These are phyloP conservation scores for Colaptes auratus DNA, from an alignment of 2,113 vertebrate species.

Conservation along the genomic window DNA sequence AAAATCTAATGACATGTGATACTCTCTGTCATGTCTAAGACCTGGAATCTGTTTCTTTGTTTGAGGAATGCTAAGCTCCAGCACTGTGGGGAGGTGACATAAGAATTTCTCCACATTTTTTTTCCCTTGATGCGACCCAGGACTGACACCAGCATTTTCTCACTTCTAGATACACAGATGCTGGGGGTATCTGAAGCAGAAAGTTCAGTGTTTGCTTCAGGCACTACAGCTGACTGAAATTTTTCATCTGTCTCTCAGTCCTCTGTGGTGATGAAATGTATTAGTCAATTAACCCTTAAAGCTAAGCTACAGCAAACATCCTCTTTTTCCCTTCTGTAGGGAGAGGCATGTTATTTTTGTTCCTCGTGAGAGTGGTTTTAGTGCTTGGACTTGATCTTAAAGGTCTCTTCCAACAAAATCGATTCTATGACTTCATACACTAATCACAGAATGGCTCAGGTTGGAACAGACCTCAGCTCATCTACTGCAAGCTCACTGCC, in stretches of 20 bases:
- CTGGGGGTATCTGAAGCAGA: slow-evolving; percentile 41
- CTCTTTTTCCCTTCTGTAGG: not conserved
- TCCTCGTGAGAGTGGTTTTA: not conserved
- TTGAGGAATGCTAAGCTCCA: slow-evolving; percentile 12
- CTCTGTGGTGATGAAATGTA: not conserved
- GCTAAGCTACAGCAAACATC: not conserved
- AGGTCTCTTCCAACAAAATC: no score
- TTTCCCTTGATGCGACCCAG: not conserved
- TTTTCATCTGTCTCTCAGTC: slow-evolving; percentile 37
- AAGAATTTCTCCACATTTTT: slow-evolving; percentile 24
- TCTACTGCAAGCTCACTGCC: no score
- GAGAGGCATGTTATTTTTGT: not conserved
- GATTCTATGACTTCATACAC: not conserved
- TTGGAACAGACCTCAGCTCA: no score
- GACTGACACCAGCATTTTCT: slow-evolving; percentile 33
- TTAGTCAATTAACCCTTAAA: slow-evolving; percentile 30
- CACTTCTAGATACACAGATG: slow-evolving; percentile 27
- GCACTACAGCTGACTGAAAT: slow-evolving; percentile 59
- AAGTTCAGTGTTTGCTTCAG: slow-evolving; percentile 59
- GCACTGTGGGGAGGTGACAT: not conserved
- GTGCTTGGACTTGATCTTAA: no score
- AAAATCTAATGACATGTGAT: slow-evolving; percentile 21
- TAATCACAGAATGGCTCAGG: no score
- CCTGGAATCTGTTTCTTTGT: slow-evolving; percentile 23
- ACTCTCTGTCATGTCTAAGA: slow-evolving; percentile 9